Percentiles rank a stretch among this genome's conserved stretches.
Conservation (phyloP, 2,797 vertebrate species). For the Eulemur mongoz region DNA sequence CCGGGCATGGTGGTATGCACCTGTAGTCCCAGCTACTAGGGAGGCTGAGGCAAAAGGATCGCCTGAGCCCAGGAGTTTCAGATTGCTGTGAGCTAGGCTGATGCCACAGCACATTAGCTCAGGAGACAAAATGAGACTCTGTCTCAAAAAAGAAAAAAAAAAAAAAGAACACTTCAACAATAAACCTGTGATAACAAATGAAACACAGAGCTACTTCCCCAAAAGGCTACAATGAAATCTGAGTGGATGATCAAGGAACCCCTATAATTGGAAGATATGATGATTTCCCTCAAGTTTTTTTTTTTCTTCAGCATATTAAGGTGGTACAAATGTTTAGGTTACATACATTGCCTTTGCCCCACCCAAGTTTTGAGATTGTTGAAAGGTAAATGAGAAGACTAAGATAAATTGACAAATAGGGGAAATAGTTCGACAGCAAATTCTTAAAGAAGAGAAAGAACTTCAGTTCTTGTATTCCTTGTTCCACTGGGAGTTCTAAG, state of each 20-base stretch:
- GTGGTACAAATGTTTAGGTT: no score
- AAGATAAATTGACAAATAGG: neutral
- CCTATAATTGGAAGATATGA: neutral
- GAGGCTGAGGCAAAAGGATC: no score
- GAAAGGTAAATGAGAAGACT: neutral
- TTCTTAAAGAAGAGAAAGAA: slow-evolving; percentile 6
- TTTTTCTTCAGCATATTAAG: no score
- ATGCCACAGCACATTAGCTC: no score
- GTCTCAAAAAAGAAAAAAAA: no score
- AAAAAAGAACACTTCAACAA: neutral
- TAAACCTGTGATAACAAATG: neutral
- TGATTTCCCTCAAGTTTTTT: neutral
- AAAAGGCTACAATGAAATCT: neutral
- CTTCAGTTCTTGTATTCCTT: neutral
- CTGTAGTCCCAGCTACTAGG: no score
- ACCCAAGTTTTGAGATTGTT: neutral
- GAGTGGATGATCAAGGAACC: neutral
- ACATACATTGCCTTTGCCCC: no score
- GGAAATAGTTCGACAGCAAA: neutral
- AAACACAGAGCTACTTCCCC: neutral
- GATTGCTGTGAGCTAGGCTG: no score
- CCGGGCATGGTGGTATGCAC: no score
- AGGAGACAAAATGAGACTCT: no score
- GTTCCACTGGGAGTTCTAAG: neutral
- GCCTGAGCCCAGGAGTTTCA: no score